Percentiles rank a stretch among this genome's conserved stretches.
Evolutionary conservation across 92 coral and sea anemone genomes (phyloP).

Genomic region (Palythoa heliodiscus): DNA sequence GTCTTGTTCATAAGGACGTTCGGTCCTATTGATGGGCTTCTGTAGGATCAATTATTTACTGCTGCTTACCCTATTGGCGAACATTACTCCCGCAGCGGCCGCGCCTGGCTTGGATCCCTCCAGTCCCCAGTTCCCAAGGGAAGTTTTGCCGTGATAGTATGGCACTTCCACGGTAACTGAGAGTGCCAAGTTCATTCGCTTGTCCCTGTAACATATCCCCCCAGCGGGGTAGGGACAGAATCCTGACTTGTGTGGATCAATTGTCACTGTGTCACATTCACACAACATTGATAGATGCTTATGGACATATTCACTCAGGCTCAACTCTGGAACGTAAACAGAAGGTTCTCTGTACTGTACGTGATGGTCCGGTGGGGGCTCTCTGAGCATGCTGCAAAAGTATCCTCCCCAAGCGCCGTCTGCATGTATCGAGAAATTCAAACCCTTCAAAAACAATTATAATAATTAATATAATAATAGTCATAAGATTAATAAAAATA

Average conservation of each 20-base stretch:
- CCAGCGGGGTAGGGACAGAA: constrained; percentile 70
- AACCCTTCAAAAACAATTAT: constrained; percentile 45
- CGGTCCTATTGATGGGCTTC: neutral
- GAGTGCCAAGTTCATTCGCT: constrained; percentile 76
- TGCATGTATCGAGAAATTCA: constrained; percentile 64
- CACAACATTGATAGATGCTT: constrained; percentile 62
- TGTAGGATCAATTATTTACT: neutral
- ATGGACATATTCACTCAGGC: constrained; percentile 64
- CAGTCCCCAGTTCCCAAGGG: constrained; percentile 56
- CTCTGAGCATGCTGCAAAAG: constrained; percentile 86
- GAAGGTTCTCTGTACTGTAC: constrained; percentile 39
- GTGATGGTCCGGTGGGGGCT: constrained; percentile 46
- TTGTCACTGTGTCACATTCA: constrained; percentile 83
- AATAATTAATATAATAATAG: too few relatives aligned
- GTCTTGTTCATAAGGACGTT: neutral
- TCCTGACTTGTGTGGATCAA: constrained; percentile 95
- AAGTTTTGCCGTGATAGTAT: constrained; percentile 69
- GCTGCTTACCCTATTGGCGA: constrained; percentile 84
- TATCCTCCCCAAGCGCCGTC: constrained; percentile 99
- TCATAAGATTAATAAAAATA: too few relatives aligned
- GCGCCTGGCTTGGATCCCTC: constrained; percentile 86
- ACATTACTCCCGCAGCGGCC: constrained; percentile 78
- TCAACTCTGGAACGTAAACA: constrained; percentile 73
- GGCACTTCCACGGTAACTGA: constrained; percentile 72
- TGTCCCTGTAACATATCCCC: constrained; percentile 86